Percentiles rank a stretch among this genome's conserved stretches.
Evolutionary conservation across 2,113 vertebrate species (phyloP).

Genomic region (Malurus alboscapulatus): DNA sequence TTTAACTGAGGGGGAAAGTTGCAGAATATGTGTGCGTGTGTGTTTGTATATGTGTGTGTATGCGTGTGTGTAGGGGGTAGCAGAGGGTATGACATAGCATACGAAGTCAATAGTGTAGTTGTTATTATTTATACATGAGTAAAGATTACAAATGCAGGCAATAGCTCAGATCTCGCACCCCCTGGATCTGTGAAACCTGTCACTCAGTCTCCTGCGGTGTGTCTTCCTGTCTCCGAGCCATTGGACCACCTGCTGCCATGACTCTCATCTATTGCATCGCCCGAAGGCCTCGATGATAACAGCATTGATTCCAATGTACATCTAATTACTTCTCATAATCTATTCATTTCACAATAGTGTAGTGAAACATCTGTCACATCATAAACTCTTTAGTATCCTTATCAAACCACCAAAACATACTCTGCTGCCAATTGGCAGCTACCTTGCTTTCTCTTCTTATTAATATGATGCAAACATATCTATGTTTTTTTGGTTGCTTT

Average conservation of each 20-base stretch:
- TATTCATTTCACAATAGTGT: conserved; percentile 98
- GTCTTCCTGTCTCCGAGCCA: conserved; percentile 88
- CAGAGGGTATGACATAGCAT: conserved; percentile 81
- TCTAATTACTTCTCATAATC: conserved; percentile 99
- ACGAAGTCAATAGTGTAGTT: conserved; percentile 83
- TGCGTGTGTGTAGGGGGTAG: conserved; percentile 55
- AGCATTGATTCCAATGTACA: conserved; percentile 99
- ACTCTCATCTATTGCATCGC: conserved; percentile 89
- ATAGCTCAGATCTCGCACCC: conserved; percentile 86
- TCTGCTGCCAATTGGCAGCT: conserved; percentile 81
- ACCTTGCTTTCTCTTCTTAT: conserved; percentile 74
- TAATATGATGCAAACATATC: conserved; percentile 79
- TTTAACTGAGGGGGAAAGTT: conserved; percentile 36
- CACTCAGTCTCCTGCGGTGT: conserved; percentile 86
- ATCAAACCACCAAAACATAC: conserved; percentile 85
- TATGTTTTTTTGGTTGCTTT: conserved; percentile 72
- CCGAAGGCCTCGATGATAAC: conserved; percentile 91
- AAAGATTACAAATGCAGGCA: conserved; percentile 87
- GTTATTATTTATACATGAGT: conserved; percentile 90
- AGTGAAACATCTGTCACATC: conserved; percentile 98
- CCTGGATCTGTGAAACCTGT: conserved; percentile 88
- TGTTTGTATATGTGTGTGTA: conserved; percentile 18
- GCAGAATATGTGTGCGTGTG: background rate
- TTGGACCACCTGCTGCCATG: conserved; percentile 88
- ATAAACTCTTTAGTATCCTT: conserved; percentile 88